Conservation (phyloP, 2,797 vertebrate genomes). For the Nannoperca obscura region DNA sequence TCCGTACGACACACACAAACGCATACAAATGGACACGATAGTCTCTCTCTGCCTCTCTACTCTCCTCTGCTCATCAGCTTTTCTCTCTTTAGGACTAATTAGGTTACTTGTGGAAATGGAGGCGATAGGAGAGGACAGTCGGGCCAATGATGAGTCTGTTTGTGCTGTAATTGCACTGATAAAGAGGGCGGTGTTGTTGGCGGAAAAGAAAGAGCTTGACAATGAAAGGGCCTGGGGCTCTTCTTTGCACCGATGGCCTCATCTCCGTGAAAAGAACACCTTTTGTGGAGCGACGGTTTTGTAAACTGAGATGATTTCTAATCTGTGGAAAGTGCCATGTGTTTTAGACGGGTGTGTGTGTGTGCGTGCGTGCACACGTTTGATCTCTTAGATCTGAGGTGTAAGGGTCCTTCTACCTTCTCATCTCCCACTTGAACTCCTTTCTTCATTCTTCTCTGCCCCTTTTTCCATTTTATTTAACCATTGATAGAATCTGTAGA, state of each 20-base stretch:
- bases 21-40: constrained; percentile 78
- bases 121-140: constrained; percentile 80
- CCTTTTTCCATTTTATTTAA: background rate
- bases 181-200: constrained; percentile 84
- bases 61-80: constrained; percentile 68
- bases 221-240: constrained; percentile 67
- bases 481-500: constrained; percentile 21
- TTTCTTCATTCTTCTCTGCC: constrained; percentile 24
- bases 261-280: constrained; percentile 74
- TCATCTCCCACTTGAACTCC: constrained; percentile 67
- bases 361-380: constrained; percentile 40
- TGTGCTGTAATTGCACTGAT: constrained; percentile 87
- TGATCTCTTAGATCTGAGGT: constrained; percentile 68
- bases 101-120: constrained; percentile 84
- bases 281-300: constrained; percentile 73
- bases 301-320: constrained; percentile 70
- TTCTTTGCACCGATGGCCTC: constrained; percentile 50
- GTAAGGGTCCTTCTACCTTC: constrained; percentile 63
- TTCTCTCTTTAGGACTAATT: constrained; percentile 89
- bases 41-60: constrained; percentile 64
- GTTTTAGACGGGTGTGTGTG: constrained; percentile 63
- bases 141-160: constrained; percentile 84
- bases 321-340: constrained; percentile 72
- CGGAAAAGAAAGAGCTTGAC: constrained; percentile 68
- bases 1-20: constrained; percentile 35